These are phyloP conservation scores for Drosophila pseudoananassae DNA, from an alignment of 1,140 invertebrate genomes.

Conservation along the genomic window DNA sequence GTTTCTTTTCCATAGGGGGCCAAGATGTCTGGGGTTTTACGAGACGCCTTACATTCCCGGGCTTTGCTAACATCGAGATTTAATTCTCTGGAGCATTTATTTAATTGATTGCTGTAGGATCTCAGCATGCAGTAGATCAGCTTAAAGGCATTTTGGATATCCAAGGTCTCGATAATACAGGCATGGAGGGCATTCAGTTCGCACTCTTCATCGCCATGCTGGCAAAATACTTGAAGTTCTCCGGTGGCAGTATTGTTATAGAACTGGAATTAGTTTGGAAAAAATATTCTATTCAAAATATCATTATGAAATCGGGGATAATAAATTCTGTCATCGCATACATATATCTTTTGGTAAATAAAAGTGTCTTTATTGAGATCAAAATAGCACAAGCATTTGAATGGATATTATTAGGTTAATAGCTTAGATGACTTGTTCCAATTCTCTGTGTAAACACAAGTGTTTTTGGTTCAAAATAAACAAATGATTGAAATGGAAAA, in stretches of 20 bases:
- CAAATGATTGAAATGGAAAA: background rate
- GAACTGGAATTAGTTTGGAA: constrained; percentile 34
- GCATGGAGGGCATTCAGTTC: constrained; percentile 78
- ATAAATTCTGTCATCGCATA: no score
- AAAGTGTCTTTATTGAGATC: constrained; percentile 8
- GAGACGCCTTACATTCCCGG: constrained; percentile 55
- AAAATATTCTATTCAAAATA: background rate
- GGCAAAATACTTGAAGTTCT: constrained; percentile 58
- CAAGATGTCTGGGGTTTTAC: constrained; percentile 63
- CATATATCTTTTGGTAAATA: constrained; percentile 4
- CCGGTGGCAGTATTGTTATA: constrained; percentile 53
- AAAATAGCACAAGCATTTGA: background rate
- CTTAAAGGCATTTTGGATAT: constrained; percentile 45
- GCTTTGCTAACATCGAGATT: constrained; percentile 53
- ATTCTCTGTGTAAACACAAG: background rate
- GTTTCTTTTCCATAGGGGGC: constrained; percentile 68
- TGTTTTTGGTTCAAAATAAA: background rate
- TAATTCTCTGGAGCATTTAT: constrained; percentile 52
- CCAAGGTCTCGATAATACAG: constrained; percentile 67
- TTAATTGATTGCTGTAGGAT: constrained; percentile 51
- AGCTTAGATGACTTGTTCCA: background rate
- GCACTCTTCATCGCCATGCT: constrained; percentile 70
- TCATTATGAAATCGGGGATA: background rate
- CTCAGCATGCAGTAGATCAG: constrained; percentile 74
- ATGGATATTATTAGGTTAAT: background rate